Evolutionary conservation across 2,113 vertebrate species (phyloP), one percentile per base, ranked within the genome.

Genomic region (Carassius auratus): DNA sequence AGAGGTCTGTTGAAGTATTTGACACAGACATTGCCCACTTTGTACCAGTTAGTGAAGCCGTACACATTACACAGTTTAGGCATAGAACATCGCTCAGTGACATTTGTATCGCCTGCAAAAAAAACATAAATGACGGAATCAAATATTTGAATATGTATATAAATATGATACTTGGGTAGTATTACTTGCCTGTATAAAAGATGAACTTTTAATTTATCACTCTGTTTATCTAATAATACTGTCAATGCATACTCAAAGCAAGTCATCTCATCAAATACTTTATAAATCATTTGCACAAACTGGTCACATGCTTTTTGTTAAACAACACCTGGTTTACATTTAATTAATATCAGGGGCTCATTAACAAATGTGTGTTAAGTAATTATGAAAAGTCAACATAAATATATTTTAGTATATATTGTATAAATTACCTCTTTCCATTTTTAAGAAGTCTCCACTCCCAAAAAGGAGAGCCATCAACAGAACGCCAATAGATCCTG

Each of bases 401-500:
- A 74, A 74, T 23, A 23, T 48, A 48, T 14, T 75, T n/a, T 23
- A 0, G 30, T 21, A 26, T 26, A 26, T 26, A 26, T 26, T 26
- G 26, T 26, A 73, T 21, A 14, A 77, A 5, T 36, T 38, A 77
- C 75, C 75, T 77, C 4, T 57, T 26, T 77, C 30, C 75, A 21
- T 21, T 26, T 6, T 55, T 10, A 57, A 57, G 74, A 76, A 76
- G 75, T 21, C 30, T 26, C 75, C 75, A 77, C 75, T 77, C 50
- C 26, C 52, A 36, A 77, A 77, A 30, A 77, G 52, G 30, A 77
- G 15, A 10, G 19, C 12, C 69, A 57, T 2, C 75, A 77, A 21
- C 75, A 77, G 48, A 57, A 77, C 3, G 3, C 50, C 3, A 9
- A 36, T 36, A 0, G 75, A 52, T 77, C 52, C 52, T 57, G 23